Evolutionary conservation across 1,140 invertebrate genomes (phyloP).

Genomic region (Procambarus virginalis): DNA sequence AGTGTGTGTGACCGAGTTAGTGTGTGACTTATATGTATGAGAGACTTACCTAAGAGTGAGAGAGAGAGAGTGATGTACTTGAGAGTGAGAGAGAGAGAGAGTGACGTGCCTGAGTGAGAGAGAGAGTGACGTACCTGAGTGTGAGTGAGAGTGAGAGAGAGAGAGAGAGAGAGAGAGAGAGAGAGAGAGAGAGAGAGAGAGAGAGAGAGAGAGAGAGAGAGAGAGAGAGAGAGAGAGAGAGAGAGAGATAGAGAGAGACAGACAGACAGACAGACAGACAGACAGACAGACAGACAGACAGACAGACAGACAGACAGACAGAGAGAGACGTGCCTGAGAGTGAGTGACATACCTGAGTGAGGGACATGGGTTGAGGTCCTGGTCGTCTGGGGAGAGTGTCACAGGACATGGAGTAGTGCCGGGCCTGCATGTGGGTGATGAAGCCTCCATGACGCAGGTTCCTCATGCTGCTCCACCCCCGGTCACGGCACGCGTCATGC

Average conservation of each 20-base stretch:
- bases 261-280: no score
- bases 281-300: neutral
- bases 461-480: neutral
- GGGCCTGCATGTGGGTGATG: neutral
- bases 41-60: no score
- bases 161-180: neutral
- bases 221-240: neutral
- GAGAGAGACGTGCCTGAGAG: neutral
- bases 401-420: neutral
- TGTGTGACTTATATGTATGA: no score
- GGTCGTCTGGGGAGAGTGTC: neutral
- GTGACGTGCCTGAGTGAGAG: neutral
- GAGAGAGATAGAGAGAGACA: neutral
- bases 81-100: neutral
- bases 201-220: no score
- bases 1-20: no score
- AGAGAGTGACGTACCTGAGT: neutral
- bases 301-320: neutral
- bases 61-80: no score
- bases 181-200: neutral
- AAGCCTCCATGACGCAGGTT: neutral
- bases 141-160: neutral
- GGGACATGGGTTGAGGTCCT: neutral
- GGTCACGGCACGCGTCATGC: no score
- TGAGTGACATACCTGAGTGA: neutral